A percentile compares a stretch with the other conserved stretches of the same genome.
Evolutionary conservation across 1,140 invertebrate species (phyloP).

Genomic region (Drosophila arizonae): DNA sequence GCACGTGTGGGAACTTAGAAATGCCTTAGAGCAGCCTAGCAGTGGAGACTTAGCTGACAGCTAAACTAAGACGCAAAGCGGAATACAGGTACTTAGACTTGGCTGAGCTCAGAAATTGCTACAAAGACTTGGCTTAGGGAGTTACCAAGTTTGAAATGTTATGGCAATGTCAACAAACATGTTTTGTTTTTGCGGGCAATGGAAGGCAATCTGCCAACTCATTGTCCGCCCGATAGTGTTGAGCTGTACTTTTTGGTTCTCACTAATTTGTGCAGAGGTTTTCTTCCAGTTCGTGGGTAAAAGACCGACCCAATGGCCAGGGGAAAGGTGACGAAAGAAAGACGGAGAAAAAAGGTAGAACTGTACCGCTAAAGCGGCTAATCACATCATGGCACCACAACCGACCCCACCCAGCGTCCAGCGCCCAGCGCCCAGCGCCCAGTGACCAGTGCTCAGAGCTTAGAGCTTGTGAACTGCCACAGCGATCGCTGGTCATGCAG

Average conservation of each 20-base stretch:
- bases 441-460: no score
- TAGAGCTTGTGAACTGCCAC: slow-evolving; percentile 4
- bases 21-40: no score
- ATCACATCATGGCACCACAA: slow-evolving; percentile 59
- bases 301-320: slow-evolving; percentile 5
- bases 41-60: no score
- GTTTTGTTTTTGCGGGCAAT: neutral
- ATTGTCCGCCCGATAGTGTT: neutral
- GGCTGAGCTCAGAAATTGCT: no score
- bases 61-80: no score
- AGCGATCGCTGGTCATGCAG: slow-evolving; percentile 60
- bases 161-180: no score
- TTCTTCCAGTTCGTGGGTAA: slow-evolving; percentile 3
- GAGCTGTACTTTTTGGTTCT: slow-evolving; percentile 23
- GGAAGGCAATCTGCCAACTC: slow-evolving; percentile 2
- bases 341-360: slow-evolving; percentile 20
- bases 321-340: neutral
- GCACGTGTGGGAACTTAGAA: no score
- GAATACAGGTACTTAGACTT: no score
- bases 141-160: no score
- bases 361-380: slow-evolving; percentile 75
- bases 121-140: no score
- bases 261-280: slow-evolving; percentile 24
- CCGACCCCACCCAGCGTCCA: neutral
- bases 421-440: no score